Percentiles rank a stretch among this genome's conserved stretches.
These are phyloP conservation scores for Pteropus alecto DNA, from an alignment of 2,113 vertebrate genomes.

Conservation along the genomic window DNA sequence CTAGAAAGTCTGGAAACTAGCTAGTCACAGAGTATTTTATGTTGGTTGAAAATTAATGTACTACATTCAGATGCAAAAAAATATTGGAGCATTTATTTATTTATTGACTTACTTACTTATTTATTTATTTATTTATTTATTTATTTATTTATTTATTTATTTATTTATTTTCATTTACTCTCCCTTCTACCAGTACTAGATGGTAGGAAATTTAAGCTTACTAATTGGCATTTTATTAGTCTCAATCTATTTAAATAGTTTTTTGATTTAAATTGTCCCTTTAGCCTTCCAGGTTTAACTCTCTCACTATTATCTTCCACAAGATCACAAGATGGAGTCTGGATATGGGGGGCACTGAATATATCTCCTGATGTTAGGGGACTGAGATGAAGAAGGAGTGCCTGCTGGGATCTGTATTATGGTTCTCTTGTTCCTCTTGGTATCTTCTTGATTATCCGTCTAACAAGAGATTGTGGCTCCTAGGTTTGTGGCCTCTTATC, in stretches of 20 bases:
- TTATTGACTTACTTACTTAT: background rate
- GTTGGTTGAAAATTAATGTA: background rate
- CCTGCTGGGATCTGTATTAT: background rate
- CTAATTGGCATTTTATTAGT: background rate
- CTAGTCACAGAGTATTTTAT: background rate
- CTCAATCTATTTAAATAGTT: background rate
- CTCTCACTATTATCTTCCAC: background rate
- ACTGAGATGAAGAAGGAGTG: background rate
- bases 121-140: background rate
- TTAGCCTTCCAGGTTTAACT: background rate
- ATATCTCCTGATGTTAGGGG: too few species aligned
- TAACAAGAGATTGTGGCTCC: background rate
- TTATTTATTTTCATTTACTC: background rate
- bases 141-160: background rate
- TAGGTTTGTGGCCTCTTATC: background rate
- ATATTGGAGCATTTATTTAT: background rate
- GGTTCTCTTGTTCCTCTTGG: background rate
- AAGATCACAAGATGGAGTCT: background rate
- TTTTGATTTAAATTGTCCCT: background rate
- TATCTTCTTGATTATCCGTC: background rate
- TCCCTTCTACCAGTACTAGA: background rate
- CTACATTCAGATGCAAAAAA: background rate
- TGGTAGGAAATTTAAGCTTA: background rate
- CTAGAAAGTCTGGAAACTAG: background rate
- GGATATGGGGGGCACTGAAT: background rate